Percentiles rank a stretch among this genome's conserved stretches.
Evolutionary conservation across 2,888 invertebrate genomes (phyloP).

Genomic region (Nipponacmea schrenckii): DNA sequence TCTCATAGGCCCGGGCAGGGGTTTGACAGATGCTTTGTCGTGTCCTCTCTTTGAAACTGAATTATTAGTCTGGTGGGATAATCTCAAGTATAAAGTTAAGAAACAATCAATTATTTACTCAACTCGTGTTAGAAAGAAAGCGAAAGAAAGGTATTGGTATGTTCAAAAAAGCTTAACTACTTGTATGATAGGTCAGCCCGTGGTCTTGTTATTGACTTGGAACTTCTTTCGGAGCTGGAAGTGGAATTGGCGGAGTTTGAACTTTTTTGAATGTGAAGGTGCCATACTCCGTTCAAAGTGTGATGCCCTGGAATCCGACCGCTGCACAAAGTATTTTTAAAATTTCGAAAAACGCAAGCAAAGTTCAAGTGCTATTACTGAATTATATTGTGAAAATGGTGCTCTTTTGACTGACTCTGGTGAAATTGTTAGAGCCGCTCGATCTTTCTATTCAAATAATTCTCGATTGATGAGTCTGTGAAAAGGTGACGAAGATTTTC

Average conservation of each 20-base stretch:
- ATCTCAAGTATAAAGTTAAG: not conserved
- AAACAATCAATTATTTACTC: not conserved
- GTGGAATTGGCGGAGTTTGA: not conserved
- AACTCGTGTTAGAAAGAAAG: not conserved
- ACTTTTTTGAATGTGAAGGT: not conserved
- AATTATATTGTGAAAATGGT: slow-evolving; percentile 6
- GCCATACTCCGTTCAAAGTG: not conserved
- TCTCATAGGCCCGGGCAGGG: too few relatives aligned
- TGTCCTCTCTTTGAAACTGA: not conserved
- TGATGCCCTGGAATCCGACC: not conserved
- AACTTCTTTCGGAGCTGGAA: not conserved
- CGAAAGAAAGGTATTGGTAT: not conserved
- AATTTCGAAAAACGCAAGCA: slow-evolving; percentile 14
- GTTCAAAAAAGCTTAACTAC: not conserved
- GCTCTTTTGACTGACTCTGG: not conserved
- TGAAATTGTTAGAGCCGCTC: not conserved
- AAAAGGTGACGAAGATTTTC: slow-evolving; percentile 1
- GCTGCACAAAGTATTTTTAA: slow-evolving; percentile 16
- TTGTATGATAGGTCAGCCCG: not conserved
- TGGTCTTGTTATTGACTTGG: not conserved
- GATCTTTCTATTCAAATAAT: slow-evolving; percentile 11
- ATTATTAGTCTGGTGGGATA: not conserved
- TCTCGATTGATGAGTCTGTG: slow-evolving; percentile 15
- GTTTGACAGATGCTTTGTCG: too few relatives aligned
- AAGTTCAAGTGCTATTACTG: slow-evolving; percentile 11